A percentile compares a stretch with the other conserved stretches of the same genome.
Evolutionary conservation across 2,888 invertebrate species (phyloP).

Genomic region (Apamea sordens): DNA sequence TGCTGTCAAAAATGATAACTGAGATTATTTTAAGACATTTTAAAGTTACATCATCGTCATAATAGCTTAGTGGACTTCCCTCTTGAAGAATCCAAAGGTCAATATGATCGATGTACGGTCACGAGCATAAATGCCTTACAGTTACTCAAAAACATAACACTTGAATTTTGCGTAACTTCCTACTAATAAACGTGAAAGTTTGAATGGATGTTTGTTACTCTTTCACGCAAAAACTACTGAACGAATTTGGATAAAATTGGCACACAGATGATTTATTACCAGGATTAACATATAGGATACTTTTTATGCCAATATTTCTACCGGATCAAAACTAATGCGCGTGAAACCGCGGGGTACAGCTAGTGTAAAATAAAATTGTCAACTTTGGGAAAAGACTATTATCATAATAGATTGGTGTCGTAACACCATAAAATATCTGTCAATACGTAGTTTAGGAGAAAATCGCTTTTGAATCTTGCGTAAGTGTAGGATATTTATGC

Average conservation of each 20-base stretch:
- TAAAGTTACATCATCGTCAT: conserved; percentile 4
- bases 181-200: too few relatives aligned
- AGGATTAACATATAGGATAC: too few relatives aligned
- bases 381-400: background rate
- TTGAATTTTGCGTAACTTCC: too few relatives aligned
- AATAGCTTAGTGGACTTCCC: conserved; percentile 1
- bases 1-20: conserved; percentile 72
- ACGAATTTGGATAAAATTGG: too few relatives aligned
- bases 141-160: background rate
- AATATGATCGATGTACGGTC: conserved; percentile 1
- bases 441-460: background rate
- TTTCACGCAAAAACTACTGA: too few relatives aligned
- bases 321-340: too few relatives aligned
- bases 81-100: conserved; percentile 11
- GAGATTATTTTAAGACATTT: conserved; percentile 10
- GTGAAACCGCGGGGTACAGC: too few relatives aligned
- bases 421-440: background rate
- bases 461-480: background rate
- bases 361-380: too few relatives aligned
- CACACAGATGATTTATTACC: too few relatives aligned
- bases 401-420: background rate
- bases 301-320: too few relatives aligned
- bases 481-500: background rate
- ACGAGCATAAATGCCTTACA: background rate
- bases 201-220: too few relatives aligned